These are phyloP conservation scores for Cataglyphis cursor DNA, from an alignment of 2,888 invertebrate genomes.

Conservation along the genomic window DNA sequence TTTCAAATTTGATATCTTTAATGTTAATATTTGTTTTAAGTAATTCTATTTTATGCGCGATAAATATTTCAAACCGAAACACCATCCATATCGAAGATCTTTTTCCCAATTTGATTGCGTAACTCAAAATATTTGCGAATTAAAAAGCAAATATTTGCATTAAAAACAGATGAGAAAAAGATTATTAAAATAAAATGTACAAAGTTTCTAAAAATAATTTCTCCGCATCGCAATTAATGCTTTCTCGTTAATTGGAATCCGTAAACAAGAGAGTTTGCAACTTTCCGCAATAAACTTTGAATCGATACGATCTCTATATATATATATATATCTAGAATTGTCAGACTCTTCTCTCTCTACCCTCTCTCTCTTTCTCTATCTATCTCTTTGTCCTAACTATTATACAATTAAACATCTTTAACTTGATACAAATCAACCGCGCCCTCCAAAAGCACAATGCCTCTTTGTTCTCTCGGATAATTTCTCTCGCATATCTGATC, in stretches of 20 bases:
- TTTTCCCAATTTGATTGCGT: neutral
- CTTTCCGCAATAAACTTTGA: constrained; percentile 9
- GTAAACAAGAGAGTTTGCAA: constrained; percentile 22
- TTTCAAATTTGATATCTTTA: neutral
- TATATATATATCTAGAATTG: neutral
- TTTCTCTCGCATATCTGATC: neutral
- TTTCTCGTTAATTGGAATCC: neutral
- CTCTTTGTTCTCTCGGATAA: neutral
- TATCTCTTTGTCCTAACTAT: constrained; percentile 4
- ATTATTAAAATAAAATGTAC: neutral
- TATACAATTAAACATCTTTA: constrained; percentile 11
- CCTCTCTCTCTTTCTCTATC: neutral
- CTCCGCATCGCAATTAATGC: neutral
- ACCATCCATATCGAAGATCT: neutral
- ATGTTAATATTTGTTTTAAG: neutral
- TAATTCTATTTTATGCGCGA: neutral
- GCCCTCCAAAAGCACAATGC: neutral
- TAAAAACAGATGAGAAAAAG: neutral
- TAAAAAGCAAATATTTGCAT: too few relatives aligned
- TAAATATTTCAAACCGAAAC: neutral
- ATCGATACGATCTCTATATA: constrained; percentile 8
- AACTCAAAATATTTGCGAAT: neutral
- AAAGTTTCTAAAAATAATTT: neutral
- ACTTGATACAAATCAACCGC: neutral
- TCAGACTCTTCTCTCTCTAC: constrained; percentile 13